phyloP scores from a whole-genome alignment of 2,113 vertebrate genomes.

The Salvelinus alpinus region DNA sequence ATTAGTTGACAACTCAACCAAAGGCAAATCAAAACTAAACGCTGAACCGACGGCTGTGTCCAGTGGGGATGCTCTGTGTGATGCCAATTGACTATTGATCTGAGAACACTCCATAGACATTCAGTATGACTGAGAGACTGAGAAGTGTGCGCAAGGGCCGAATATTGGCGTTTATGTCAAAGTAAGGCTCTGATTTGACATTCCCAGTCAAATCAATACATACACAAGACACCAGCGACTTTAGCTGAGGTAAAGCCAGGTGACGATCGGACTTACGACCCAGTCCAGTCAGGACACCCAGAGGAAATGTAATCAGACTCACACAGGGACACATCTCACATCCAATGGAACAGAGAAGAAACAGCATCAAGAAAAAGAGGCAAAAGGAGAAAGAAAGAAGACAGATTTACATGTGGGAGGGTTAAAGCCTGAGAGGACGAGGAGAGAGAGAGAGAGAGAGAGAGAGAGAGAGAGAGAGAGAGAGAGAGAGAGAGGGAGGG shows the following conservation, averaged over 20 bases:
- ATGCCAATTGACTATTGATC: neutral
- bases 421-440: conserved; percentile 19
- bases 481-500: conserved; percentile 4
- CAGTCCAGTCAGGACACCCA: conserved; percentile 35
- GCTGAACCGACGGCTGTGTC: too few relatives aligned
- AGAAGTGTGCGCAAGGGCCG: neutral
- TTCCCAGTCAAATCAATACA: too few relatives aligned
- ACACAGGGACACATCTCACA: conserved; percentile 22
- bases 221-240: neutral
- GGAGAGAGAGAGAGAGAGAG: conserved; percentile 1
- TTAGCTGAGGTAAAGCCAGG: conserved; percentile 25
- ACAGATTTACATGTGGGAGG: neutral
- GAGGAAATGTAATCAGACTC: conserved; percentile 49
- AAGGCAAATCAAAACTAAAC: too few relatives aligned
- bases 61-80: neutral
- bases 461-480: conserved; percentile 16
- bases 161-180: too few relatives aligned
- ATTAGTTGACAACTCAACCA: too few relatives aligned
- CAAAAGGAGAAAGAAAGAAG: conserved; percentile 1
- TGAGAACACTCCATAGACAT: too few relatives aligned
- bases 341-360: neutral
- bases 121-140: neutral
- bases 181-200: too few relatives aligned
- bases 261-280: conserved; percentile 36
- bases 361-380: conserved; percentile 12